Evolutionary conservation across 2,888 invertebrate genomes (phyloP), one percentile per base, ranked within the genome.

Genomic region (Creontiades dilutus): DNA sequence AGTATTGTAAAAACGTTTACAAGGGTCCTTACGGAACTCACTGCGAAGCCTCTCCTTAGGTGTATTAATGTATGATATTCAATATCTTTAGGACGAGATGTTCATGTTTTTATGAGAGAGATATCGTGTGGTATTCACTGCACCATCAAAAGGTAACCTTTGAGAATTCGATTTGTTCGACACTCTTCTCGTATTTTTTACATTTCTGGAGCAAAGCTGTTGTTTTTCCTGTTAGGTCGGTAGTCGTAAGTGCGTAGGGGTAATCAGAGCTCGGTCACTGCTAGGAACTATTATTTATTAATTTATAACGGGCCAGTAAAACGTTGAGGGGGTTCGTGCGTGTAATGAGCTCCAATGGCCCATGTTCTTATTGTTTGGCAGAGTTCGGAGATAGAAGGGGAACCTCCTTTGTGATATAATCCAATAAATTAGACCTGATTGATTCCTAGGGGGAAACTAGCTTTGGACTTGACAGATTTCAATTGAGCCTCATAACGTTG

Each of bases 371-470:
- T 86, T 86, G 86, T 86, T 86, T 86, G 86, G 86, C 47, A 19
- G 48, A 3, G 55, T 13, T 47, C 12, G 68, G 13, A 23, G 68
- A 19, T 28, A 61, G 85, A n/a, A 48, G 76, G 75, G 61, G 55
- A 46, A 28, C 37, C 37, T 75, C 86, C 86, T 86, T 86, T 86
- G 86, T 86, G 68, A 86, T 86, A 47, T 86, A 76, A 86, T 86
- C 86, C 86, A 86, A 86, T 86, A 86, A 86, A 86, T 86, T 86
- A 86, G 75, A 16, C 76, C 86, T 86, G 86, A 86, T 86, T 86
- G 86, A 86, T 86, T 86, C 86, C 48, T 75, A 23, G 23, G 68
- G 61, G 28, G 46, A 46, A 68, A 37, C 48, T 37, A 68, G 86
- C 37, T 48, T 75, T 86, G 86, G 55, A 86, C 86, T 86, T 86